Percentiles rank a stretch among this genome's conserved stretches.
phyloP scores from a whole-genome alignment of 2,797 vertebrate species.

The Microctenopoma stevenorrisi region DNA sequence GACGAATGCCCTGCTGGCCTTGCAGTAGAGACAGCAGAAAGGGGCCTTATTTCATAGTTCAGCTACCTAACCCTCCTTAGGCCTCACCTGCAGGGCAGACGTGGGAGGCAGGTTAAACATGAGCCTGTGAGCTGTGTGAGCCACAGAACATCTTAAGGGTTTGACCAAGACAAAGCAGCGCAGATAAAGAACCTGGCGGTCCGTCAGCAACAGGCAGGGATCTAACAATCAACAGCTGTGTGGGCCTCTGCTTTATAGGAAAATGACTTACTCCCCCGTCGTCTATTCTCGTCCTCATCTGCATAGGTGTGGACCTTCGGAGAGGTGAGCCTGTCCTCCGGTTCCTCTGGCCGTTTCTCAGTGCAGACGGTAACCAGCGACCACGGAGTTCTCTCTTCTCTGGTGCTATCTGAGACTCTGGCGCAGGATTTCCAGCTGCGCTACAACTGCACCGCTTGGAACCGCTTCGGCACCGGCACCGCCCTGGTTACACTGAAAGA shows the following conservation, averaged over 20 bases:
- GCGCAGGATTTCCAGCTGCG: slow-evolving; percentile 85
- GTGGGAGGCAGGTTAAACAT: slow-evolving; percentile 77
- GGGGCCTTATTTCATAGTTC: slow-evolving; percentile 58
- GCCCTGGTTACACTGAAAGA: slow-evolving; percentile 75
- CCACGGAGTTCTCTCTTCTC: slow-evolving; percentile 85
- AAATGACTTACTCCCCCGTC: slow-evolving; percentile 33
- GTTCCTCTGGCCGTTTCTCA: slow-evolving; percentile 87
- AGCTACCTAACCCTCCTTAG: slow-evolving; percentile 68
- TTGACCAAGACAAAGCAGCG: slow-evolving; percentile 43
- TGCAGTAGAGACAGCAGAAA: slow-evolving; percentile 44
- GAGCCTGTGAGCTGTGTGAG: slow-evolving; percentile 65
- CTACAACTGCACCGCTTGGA: slow-evolving; percentile 83
- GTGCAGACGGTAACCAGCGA: slow-evolving; percentile 89
- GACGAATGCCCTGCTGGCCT: slow-evolving; percentile 71
- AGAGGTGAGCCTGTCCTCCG: slow-evolving; percentile 85
- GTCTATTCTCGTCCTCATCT: slow-evolving; percentile 23
- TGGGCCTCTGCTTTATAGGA: slow-evolving; percentile 15
- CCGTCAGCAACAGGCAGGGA: slow-evolving; percentile 39
- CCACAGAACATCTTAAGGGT: slow-evolving; percentile 57
- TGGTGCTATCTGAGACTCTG: slow-evolving; percentile 88
- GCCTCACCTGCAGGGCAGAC: slow-evolving; percentile 75
- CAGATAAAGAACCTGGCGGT: slow-evolving; percentile 39
- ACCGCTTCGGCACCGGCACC: slow-evolving; percentile 78
- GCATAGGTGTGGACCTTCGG: slow-evolving; percentile 91
- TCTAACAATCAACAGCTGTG: slow-evolving; percentile 53